Percentiles rank a stretch among this genome's conserved stretches.
phyloP scores from a whole-genome alignment of 2,888 invertebrate genomes.

The Leucophenga maculata region DNA sequence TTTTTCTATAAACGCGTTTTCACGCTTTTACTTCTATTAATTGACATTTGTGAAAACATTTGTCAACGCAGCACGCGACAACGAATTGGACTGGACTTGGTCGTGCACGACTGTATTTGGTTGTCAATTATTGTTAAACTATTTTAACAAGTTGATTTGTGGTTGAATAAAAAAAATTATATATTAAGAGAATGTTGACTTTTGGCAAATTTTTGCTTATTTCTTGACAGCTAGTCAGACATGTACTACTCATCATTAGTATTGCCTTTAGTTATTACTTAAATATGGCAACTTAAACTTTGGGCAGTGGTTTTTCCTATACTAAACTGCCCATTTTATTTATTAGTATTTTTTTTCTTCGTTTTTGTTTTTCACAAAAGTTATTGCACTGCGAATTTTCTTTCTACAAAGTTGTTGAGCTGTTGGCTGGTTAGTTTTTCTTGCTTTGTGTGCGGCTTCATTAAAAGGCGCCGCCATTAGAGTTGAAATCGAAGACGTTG shows the following conservation, averaged over 20 bases:
- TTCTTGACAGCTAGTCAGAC: too few relatives aligned
- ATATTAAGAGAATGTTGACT: too few relatives aligned
- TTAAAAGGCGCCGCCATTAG: neutral
- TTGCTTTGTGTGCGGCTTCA: neutral
- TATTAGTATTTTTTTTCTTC: too few relatives aligned
- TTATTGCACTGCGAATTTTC: neutral
- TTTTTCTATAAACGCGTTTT: slow-evolving; percentile 42
- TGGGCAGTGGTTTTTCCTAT: neutral
- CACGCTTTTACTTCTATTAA: slow-evolving; percentile 59
- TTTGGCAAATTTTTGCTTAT: too few relatives aligned
- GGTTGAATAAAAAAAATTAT: too few relatives aligned
- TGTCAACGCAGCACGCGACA: slow-evolving; percentile 32
- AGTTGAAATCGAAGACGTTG: slow-evolving; percentile 36
- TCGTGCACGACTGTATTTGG: too few relatives aligned
- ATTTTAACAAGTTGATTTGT: too few relatives aligned
- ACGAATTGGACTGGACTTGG: too few relatives aligned
- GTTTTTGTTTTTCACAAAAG: slow-evolving; percentile 2
- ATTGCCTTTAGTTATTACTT: neutral
- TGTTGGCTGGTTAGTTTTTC: neutral
- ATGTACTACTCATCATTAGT: neutral
- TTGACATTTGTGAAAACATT: slow-evolving; percentile 56
- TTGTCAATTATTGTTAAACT: too few relatives aligned
- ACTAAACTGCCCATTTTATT: neutral
- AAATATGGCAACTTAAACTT: neutral
- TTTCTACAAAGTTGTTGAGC: too few relatives aligned